These are phyloP conservation scores for Gymnoscopelus braueri DNA, from an alignment of 2,797 vertebrate species.

Conservation along the genomic window DNA sequence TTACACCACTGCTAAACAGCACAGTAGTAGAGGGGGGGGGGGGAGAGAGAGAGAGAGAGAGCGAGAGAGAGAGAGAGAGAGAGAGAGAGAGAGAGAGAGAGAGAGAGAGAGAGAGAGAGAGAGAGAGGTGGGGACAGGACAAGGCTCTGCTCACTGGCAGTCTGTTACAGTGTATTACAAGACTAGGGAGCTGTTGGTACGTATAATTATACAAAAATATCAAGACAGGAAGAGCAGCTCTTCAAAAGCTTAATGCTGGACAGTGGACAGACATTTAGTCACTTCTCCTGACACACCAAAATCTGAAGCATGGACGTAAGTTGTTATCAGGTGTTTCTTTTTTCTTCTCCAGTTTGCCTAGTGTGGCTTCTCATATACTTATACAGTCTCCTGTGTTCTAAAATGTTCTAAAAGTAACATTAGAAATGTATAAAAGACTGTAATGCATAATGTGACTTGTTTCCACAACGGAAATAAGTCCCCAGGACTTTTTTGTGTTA, in stretches of 20 bases:
- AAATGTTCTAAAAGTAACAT: too few species aligned
- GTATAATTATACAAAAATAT: conserved; percentile 48
- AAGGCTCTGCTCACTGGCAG: conserved; percentile 28
- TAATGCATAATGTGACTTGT: too few species aligned
- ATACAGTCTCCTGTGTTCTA: too few species aligned
- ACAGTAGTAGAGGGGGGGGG: background rate
- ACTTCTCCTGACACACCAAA: conserved; percentile 15
- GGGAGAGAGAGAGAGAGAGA: conserved; percentile 6
- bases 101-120: conserved; percentile 6
- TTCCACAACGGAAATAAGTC: too few species aligned
- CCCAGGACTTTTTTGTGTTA: too few species aligned
- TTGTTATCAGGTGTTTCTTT: conserved; percentile 25
- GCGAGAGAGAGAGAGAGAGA: conserved; percentile 15
- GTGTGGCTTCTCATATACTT: too few species aligned
- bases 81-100: conserved; percentile 9
- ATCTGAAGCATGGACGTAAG: conserved; percentile 75
- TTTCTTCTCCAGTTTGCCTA: background rate
- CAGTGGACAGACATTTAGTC: conserved; percentile 9
- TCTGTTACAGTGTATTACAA: conserved; percentile 28
- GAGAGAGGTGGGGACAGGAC: conserved; percentile 8
- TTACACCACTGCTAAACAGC: background rate
- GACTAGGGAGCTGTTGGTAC: conserved; percentile 45
- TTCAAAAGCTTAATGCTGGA: conserved; percentile 21
- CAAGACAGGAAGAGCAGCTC: conserved; percentile 17
- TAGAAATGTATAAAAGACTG: too few species aligned